Percentiles rank a stretch among this genome's conserved stretches.
phyloP scores from a whole-genome alignment of 1,140 invertebrate genomes.

The Pseudomyrmex gracilis region DNA sequence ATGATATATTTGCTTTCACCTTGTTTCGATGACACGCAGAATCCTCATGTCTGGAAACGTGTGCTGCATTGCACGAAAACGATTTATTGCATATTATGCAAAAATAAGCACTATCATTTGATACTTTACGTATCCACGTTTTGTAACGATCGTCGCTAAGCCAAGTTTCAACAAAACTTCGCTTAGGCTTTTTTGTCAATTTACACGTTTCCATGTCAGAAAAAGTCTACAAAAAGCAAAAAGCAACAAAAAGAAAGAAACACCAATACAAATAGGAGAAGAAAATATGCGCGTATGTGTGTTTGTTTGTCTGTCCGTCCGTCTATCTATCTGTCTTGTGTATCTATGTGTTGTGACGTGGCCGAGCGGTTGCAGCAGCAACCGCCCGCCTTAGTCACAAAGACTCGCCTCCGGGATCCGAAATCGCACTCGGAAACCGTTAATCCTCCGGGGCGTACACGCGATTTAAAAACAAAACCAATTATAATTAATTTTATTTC shows the following conservation, averaged over 20 bases:
- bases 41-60: neutral
- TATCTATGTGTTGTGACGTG: too few relatives aligned
- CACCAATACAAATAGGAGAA: neutral
- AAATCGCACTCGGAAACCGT: too few relatives aligned
- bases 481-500: too few relatives aligned
- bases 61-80: neutral
- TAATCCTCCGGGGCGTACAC: too few relatives aligned
- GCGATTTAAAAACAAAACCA: too few relatives aligned
- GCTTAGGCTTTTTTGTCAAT: neutral
- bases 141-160: neutral
- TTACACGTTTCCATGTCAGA: neutral
- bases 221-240: neutral
- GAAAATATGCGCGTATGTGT: neutral
- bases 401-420: too few relatives aligned
- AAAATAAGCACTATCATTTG: neutral
- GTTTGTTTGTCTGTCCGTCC: too few relatives aligned
- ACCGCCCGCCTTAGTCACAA: too few relatives aligned
- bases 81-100: neutral
- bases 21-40: neutral
- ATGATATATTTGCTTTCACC: neutral
- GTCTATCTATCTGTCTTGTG: too few relatives aligned
- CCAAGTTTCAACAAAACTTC: neutral
- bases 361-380: too few relatives aligned
- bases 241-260: too few relatives aligned
- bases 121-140: constrained; percentile 1